Conservation (phyloP, 2,797 vertebrate genomes). For the Phataginus tetradactyla region DNA sequence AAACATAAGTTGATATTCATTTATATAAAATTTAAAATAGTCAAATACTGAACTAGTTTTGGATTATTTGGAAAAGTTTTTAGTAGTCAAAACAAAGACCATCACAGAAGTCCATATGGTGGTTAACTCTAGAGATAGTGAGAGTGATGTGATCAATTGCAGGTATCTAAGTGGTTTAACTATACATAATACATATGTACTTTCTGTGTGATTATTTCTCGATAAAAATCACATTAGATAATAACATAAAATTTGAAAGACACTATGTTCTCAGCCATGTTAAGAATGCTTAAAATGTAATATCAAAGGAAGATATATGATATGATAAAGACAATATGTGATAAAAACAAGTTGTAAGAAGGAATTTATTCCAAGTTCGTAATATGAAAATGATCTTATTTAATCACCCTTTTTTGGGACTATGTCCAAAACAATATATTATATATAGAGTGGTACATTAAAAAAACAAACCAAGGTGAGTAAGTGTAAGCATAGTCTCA, state of each 20-base stretch:
- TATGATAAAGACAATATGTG: not conserved
- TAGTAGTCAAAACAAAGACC: not conserved
- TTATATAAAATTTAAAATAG: not conserved
- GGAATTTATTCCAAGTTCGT: not conserved
- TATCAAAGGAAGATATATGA: not conserved
- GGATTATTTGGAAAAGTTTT: not conserved
- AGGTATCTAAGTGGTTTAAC: not conserved
- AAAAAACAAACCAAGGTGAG: not conserved
- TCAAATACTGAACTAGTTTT: not conserved
- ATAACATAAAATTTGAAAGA: not conserved
- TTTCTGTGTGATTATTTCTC: not conserved
- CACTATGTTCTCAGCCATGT: not conserved
- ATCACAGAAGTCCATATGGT: not conserved
- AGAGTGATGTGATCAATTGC: not conserved
- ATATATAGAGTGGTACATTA: not conserved
- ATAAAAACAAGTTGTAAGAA: not conserved
- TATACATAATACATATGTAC: not conserved
- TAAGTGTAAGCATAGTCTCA: not conserved
- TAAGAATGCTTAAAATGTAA: conserved; percentile 1
- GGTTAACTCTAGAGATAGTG: not conserved
- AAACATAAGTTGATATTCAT: not conserved
- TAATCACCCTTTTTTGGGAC: not conserved
- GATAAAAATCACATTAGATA: conserved; percentile 6
- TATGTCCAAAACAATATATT: not conserved
- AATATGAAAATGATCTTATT: not conserved